Conservation (phyloP, 2,797 vertebrate genomes). For the Rhynchonycteris naso region DNA sequence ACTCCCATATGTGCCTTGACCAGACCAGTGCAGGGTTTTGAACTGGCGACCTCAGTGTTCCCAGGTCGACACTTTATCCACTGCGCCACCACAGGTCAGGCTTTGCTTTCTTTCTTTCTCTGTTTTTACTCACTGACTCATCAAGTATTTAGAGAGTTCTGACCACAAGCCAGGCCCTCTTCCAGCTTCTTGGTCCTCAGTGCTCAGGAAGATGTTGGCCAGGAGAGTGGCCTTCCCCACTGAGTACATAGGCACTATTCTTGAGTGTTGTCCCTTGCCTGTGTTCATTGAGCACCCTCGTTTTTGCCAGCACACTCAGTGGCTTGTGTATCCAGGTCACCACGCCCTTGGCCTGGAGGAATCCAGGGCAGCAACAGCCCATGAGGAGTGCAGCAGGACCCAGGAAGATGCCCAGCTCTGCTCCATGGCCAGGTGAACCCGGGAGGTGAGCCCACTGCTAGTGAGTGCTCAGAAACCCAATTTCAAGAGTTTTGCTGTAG, state of each 20-base stretch:
- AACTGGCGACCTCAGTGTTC: too few species aligned
- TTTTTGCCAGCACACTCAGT: neutral
- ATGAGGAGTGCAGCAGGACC: neutral
- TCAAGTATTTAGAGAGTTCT: neutral
- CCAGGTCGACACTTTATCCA: too few species aligned
- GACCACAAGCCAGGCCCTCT: neutral
- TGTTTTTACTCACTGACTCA: neutral
- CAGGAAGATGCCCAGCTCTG: neutral
- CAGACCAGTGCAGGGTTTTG: too few species aligned
- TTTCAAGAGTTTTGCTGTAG: neutral
- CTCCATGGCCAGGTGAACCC: too few species aligned
- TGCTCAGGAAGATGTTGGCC: neutral
- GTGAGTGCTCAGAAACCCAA: neutral
- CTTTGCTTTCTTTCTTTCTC: too few species aligned
- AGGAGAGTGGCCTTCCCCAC: accelerated
- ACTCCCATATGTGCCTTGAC: too few species aligned
- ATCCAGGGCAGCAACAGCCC: too few species aligned
- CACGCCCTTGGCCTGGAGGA: neutral
- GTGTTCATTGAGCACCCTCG: neutral
- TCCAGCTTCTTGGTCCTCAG: neutral
- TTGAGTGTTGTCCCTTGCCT: neutral
- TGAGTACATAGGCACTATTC: neutral
- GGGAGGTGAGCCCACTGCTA: neutral
- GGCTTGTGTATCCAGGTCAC: neutral
- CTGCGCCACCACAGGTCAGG: too few species aligned